Evolutionary conservation across 2,888 invertebrate species (phyloP).

Genomic region (Exephanes ischioxanthus): DNA sequence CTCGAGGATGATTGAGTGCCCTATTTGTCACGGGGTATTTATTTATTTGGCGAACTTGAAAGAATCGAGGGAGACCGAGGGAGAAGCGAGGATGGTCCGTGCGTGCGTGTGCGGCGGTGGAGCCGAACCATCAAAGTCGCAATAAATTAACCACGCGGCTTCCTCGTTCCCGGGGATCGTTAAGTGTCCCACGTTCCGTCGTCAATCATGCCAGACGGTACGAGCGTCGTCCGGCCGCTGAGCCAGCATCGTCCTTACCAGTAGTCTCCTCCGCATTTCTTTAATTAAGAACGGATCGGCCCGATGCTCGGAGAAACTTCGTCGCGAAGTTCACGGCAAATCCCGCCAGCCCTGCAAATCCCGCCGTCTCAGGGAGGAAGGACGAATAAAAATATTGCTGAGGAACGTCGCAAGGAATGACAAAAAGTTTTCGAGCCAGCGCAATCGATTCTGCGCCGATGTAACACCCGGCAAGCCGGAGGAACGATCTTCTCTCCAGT

Average conservation of each 20-base stretch:
- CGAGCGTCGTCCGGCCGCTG: conserved; percentile 38
- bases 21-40: conserved; percentile 70
- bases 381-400: neutral
- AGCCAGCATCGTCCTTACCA: conserved; percentile 14
- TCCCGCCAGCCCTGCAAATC: neutral
- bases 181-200: conserved; percentile 66
- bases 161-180: conserved; percentile 81
- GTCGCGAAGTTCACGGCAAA: conserved; percentile 4
- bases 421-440: conserved; percentile 11
- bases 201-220: conserved; percentile 67
- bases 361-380: neutral
- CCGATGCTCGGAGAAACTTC: conserved; percentile 8
- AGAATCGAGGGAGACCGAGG: conserved; percentile 49
- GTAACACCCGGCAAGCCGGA: conserved; percentile 12
- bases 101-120: conserved; percentile 59
- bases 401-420: conserved; percentile 8
- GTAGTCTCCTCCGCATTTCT: conserved; percentile 27
- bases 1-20: conserved; percentile 65
- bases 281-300: conserved; percentile 58
- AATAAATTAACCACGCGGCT: conserved; percentile 82
- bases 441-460: conserved; percentile 1
- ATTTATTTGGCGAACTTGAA: conserved; percentile 52
- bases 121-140: conserved; percentile 82
- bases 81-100: conserved; percentile 41
- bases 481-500: conserved; percentile 15